Percentiles rank a stretch among this genome's conserved stretches.
phyloP scores from a whole-genome alignment of 2,797 vertebrate species.

The Phataginus tetradactyla region DNA sequence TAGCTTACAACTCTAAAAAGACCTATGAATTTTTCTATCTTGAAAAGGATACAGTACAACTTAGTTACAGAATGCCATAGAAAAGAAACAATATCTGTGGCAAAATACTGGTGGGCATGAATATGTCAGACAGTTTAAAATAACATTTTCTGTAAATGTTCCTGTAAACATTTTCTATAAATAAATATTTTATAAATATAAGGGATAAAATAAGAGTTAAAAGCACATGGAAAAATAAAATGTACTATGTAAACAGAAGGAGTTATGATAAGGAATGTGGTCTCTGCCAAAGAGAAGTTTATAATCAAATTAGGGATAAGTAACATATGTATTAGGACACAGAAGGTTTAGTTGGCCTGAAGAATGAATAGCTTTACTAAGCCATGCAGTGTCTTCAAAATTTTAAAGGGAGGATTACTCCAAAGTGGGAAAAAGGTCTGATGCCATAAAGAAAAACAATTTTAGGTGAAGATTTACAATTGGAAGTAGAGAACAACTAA shows the following conservation, averaged over 20 bases:
- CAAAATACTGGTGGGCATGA: slow-evolving; percentile 53
- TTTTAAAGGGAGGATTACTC: not conserved
- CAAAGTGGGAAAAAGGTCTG: not conserved
- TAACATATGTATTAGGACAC: not conserved
- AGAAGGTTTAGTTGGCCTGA: not conserved
- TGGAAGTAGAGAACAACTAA: not conserved
- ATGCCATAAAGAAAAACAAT: not conserved
- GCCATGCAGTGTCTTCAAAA: not conserved
- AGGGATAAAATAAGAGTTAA: not conserved
- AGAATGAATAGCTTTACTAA: not conserved
- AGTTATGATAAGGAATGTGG: not conserved
- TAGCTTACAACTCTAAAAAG: slow-evolving; percentile 4
- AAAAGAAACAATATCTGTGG: slow-evolving; percentile 23
- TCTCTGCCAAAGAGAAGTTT: not conserved
- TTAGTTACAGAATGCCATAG: not conserved
- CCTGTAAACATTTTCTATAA: slow-evolving; percentile 37
- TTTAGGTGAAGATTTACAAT: not conserved
- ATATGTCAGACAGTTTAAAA: slow-evolving; percentile 28
- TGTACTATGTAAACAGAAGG: slow-evolving; percentile 6
- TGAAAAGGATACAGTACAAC: not conserved
- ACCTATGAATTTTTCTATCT: not conserved
- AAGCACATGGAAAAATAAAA: slow-evolving; percentile 24
- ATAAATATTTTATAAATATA: slow-evolving; percentile 49
- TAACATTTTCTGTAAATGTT: slow-evolving; percentile 30
- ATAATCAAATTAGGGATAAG: not conserved